phyloP scores from a whole-genome alignment of 2,113 vertebrate genomes.

The Gobio gobio region DNA sequence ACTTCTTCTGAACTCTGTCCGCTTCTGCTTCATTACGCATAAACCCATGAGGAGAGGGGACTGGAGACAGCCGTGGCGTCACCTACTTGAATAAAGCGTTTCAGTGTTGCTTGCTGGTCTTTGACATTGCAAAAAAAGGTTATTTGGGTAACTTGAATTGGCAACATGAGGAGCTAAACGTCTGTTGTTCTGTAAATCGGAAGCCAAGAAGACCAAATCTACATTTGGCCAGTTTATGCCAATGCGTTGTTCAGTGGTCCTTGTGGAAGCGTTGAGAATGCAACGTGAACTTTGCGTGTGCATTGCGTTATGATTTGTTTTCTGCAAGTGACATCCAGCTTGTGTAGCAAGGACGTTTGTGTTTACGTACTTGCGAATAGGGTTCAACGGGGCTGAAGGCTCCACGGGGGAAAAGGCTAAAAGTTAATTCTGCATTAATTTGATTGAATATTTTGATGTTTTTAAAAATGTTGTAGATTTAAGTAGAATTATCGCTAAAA shows the following conservation, averaged over 20 bases:
- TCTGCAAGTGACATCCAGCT: neutral
- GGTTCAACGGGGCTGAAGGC: neutral
- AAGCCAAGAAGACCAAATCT: neutral
- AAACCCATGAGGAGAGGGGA: constrained; percentile 14
- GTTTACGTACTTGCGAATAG: neutral
- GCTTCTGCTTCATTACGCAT: constrained; percentile 16
- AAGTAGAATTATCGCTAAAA: too few species aligned
- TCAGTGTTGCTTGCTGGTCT: neutral
- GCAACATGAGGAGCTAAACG: neutral
- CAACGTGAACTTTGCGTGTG: neutral
- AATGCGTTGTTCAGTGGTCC: neutral
- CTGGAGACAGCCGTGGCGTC: constrained; percentile 9
- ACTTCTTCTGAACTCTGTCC: constrained; percentile 34
- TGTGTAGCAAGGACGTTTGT: neutral
- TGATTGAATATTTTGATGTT: too few species aligned
- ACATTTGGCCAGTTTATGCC: neutral
- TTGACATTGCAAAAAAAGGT: neutral
- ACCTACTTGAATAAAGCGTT: constrained; percentile 15
- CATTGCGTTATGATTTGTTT: neutral
- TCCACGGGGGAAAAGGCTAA: too few species aligned
- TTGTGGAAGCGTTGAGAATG: neutral
- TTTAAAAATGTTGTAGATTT: too few species aligned
- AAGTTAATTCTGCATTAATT: too few species aligned
- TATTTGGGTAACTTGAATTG: neutral
- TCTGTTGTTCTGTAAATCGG: constrained; percentile 11